Percentiles rank a stretch among this genome's conserved stretches.
Conservation (phyloP, 1,140 invertebrate genomes). For the Cyclargus thomasi region DNA sequence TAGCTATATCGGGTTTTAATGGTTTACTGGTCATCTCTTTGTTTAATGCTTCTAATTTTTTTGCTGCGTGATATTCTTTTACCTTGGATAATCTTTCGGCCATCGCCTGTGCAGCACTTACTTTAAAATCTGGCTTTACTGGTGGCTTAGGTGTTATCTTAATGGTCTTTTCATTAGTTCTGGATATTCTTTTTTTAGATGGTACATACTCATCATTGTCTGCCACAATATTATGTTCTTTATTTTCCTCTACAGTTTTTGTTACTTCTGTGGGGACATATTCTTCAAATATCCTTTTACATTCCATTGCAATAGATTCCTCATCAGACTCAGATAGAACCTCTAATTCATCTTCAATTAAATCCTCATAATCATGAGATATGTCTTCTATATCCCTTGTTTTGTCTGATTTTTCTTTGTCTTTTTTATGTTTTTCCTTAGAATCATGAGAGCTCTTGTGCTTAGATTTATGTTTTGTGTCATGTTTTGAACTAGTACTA, state of each 20-base stretch:
- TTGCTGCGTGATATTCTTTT: conserved; percentile 61
- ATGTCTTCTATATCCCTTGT: conserved; percentile 32
- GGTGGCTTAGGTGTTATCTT: conserved; percentile 46
- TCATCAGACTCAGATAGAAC: conserved; percentile 66
- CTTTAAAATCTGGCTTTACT: conserved; percentile 65
- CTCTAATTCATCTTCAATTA: conserved; percentile 38
- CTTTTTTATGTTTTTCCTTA: conserved; percentile 43
- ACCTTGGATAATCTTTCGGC: conserved; percentile 67
- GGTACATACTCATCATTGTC: conserved; percentile 53
- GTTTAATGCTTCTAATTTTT: conserved; percentile 36
- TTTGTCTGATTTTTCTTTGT: conserved; percentile 37
- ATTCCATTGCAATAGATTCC: conserved; percentile 64
- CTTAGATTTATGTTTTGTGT: conserved; percentile 36
- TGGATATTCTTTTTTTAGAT: conserved; percentile 67
- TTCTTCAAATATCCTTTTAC: conserved; percentile 74
- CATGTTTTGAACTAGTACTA: conserved; percentile 37
- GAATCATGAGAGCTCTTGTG: conserved; percentile 41
- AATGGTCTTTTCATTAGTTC: conserved; percentile 55
- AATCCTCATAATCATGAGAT: conserved; percentile 29
- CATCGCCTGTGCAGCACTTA: conserved; percentile 64
- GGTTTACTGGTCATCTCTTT: conserved; percentile 26
- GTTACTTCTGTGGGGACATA: conserved; percentile 60
- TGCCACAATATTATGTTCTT: conserved; percentile 34
- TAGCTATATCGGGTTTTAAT: conserved; percentile 36
- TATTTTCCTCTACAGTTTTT: conserved; percentile 37